phyloP scores from a whole-genome alignment of 2,888 invertebrate species.

The Hybos culiciformis region DNA sequence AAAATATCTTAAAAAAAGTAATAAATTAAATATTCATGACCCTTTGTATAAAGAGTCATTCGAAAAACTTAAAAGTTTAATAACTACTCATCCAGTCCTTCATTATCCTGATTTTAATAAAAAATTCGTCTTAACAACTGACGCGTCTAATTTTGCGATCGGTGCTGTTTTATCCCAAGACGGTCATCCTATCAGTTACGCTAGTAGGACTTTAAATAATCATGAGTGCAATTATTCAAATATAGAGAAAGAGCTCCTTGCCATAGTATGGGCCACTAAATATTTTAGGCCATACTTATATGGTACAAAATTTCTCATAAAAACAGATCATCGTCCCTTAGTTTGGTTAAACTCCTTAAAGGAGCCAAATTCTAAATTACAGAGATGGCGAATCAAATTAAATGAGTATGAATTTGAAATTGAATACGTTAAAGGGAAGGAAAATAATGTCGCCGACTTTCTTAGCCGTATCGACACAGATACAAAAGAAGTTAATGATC shows the following conservation, averaged over 20 bases:
- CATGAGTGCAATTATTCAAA: background rate
- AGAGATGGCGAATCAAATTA: no score
- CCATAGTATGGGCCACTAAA: no score
- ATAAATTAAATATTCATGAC: constrained; percentile 11
- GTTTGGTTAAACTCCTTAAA: no score
- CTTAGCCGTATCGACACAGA: no score
- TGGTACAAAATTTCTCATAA: no score
- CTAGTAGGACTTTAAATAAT: background rate
- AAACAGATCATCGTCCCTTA: no score
- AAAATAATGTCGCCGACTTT: no score
- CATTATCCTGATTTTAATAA: constrained; percentile 6
- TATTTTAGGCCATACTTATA: no score
- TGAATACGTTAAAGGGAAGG: no score
- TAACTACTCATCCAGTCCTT: constrained; percentile 7
- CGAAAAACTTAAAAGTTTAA: constrained; percentile 7
- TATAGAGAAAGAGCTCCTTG: background rate
- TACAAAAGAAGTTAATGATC: no score
- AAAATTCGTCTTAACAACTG: constrained; percentile 1
- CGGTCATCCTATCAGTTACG: background rate
- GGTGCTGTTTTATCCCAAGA: constrained; percentile 4
- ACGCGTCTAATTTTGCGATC: background rate
- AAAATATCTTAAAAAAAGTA: constrained; percentile 1
- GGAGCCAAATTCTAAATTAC: no score
- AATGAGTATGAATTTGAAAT: no score
- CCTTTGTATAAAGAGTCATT: constrained; percentile 14